Evolutionary conservation across 2,113 vertebrate species (phyloP).

Genomic region (Strix aluco): DNA sequence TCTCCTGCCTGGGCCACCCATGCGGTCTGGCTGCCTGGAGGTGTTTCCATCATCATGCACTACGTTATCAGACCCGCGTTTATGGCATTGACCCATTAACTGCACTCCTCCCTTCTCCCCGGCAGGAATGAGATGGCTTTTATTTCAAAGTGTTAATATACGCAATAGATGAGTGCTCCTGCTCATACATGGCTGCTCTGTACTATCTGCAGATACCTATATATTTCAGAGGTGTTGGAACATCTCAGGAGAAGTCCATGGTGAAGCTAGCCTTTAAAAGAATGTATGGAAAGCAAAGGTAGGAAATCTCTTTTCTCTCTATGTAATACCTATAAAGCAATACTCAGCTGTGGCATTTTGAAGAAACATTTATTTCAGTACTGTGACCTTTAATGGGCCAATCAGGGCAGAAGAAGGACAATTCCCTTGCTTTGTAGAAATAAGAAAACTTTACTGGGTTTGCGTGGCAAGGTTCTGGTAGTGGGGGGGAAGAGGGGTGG

Average conservation of each 20-base stretch:
- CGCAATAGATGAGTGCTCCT: background rate
- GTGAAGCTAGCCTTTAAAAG: background rate
- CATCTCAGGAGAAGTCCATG: background rate
- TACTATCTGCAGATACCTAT: background rate
- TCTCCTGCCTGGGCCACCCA: background rate
- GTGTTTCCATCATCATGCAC: background rate
- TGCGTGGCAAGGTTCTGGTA: background rate
- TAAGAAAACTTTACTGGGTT: background rate
- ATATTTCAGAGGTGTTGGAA: background rate
- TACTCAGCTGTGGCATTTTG: background rate
- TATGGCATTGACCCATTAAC: background rate
- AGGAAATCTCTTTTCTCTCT: background rate
- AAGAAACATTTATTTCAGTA: background rate
- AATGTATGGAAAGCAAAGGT: background rate
- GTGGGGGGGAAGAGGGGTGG: background rate
- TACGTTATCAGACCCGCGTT: rapidly evolving
- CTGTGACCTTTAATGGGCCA: background rate
- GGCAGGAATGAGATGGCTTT: background rate
- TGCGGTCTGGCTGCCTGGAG: background rate
- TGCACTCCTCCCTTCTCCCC: background rate
- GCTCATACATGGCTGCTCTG: background rate
- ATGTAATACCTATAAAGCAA: background rate
- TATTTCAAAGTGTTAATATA: background rate
- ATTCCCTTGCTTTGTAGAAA: background rate
- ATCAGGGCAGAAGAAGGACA: background rate